A percentile compares a stretch with the other conserved stretches of the same genome.
These are phyloP conservation scores for Coenonympha glycerion DNA, from an alignment of 2,888 invertebrate genomes.

Conservation along the genomic window DNA sequence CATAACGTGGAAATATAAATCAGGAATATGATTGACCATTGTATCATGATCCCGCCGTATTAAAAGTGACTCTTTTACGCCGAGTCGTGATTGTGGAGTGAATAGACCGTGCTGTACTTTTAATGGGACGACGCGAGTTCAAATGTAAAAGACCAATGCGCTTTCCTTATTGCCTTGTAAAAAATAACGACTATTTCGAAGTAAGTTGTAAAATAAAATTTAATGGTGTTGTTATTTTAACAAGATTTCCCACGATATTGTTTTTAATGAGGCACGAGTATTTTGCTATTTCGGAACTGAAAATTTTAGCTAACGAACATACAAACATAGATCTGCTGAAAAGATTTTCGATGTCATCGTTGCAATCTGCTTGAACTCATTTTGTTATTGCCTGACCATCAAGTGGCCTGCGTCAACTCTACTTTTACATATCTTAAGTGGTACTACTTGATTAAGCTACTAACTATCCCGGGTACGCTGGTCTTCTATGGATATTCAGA, in stretches of 20 bases:
- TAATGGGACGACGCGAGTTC: slow-evolving; percentile 16
- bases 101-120: slow-evolving; percentile 12
- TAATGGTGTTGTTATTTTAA: slow-evolving; percentile 2
- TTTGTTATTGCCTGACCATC: too few species aligned
- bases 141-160: slow-evolving; percentile 16
- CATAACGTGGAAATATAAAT: background rate
- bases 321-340: too few species aligned
- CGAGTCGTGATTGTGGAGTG: slow-evolving; percentile 15
- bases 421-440: too few species aligned
- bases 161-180: slow-evolving; percentile 18
- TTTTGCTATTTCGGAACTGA: too few species aligned
- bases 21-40: slow-evolving; percentile 2
- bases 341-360: too few species aligned
- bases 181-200: slow-evolving; percentile 17
- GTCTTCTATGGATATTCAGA: too few species aligned
- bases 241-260: slow-evolving; percentile 6
- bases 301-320: too few species aligned
- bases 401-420: too few species aligned
- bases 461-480: too few species aligned
- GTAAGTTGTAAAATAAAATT: slow-evolving; percentile 22
- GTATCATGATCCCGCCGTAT: background rate
- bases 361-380: too few species aligned
- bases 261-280: too few species aligned
- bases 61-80: slow-evolving; percentile 1
- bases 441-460: too few species aligned